These are phyloP conservation scores for Leptopterna dolabrata DNA, from an alignment of 2,888 invertebrate species.

Conservation along the genomic window DNA sequence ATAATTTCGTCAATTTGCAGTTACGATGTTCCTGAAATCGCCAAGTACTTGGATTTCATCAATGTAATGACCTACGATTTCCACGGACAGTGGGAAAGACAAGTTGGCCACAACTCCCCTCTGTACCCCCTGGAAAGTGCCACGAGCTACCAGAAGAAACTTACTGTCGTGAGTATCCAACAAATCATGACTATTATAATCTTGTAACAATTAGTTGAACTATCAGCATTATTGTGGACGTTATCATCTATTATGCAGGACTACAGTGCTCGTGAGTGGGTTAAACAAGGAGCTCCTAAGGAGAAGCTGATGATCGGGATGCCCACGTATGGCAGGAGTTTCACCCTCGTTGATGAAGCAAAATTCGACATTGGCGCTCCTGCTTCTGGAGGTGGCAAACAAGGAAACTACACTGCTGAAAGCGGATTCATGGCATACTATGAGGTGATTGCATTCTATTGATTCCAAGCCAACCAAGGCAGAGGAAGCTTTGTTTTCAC, in stretches of 20 bases:
- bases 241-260: slow-evolving; percentile 71
- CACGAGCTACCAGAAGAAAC: slow-evolving; percentile 90
- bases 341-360: slow-evolving; percentile 85
- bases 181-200: neutral
- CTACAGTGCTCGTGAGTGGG: slow-evolving; percentile 92
- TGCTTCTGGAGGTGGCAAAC: slow-evolving; percentile 85
- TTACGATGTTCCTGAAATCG: slow-evolving; percentile 92
- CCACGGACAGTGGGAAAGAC: slow-evolving; percentile 94
- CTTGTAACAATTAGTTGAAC: too few relatives aligned
- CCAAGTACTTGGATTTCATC: slow-evolving; percentile 92
- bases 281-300: slow-evolving; percentile 91
- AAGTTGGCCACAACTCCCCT: slow-evolving; percentile 93
- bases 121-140: slow-evolving; percentile 89
- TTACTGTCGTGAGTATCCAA: slow-evolving; percentile 80
- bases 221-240: too few relatives aligned
- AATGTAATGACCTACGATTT: slow-evolving; percentile 97
- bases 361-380: slow-evolving; percentile 94
- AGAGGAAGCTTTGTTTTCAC: too few relatives aligned
- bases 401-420: slow-evolving; percentile 91
- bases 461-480: too few relatives aligned
- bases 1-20: slow-evolving; percentile 65
- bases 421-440: slow-evolving; percentile 96
- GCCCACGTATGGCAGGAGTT: slow-evolving; percentile 93
- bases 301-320: slow-evolving; percentile 95
- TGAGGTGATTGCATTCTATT: slow-evolving; percentile 72